phyloP scores from a whole-genome alignment of 1,140 invertebrate species.

The Carcinoscorpius rotundicauda region DNA sequence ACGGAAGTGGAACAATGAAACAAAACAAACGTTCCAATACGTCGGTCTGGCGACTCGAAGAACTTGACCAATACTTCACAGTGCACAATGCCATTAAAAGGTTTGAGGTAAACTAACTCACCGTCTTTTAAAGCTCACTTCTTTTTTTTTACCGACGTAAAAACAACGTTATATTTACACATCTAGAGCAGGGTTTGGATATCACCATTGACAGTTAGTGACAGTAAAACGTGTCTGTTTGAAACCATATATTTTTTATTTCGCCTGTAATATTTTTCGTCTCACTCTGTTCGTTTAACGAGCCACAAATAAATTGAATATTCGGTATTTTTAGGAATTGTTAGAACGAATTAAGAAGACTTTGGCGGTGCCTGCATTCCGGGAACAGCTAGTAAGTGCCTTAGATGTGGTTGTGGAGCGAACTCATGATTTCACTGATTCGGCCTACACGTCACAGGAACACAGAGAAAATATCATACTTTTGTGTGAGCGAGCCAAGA shows the following conservation, averaged over 20 bases:
- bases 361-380: conserved; percentile 43
- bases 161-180: not conserved
- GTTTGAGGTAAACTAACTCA: conserved; percentile 44
- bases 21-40: conserved; percentile 28
- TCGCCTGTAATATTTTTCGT: too few species aligned
- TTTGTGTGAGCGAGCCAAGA: conserved; percentile 68
- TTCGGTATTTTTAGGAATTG: conserved; percentile 40
- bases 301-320: not conserved
- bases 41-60: conserved; percentile 33
- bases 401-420: conserved; percentile 85
- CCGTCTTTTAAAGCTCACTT: not conserved
- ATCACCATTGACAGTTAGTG: not conserved
- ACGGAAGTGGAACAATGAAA: conserved; percentile 25
- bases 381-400: conserved; percentile 62
- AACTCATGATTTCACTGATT: conserved; percentile 94
- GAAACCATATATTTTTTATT: too few species aligned
- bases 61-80: conserved; percentile 53
- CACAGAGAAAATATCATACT: conserved; percentile 88
- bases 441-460: conserved; percentile 93
- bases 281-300: too few species aligned
- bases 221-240: too few species aligned
- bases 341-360: conserved; percentile 66
- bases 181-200: not conserved
- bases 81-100: conserved; percentile 64
- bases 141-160: not conserved